Base-by-base conservation (phyloP, 2,888 invertebrate species). In the Hipparchia semele region DNA sequence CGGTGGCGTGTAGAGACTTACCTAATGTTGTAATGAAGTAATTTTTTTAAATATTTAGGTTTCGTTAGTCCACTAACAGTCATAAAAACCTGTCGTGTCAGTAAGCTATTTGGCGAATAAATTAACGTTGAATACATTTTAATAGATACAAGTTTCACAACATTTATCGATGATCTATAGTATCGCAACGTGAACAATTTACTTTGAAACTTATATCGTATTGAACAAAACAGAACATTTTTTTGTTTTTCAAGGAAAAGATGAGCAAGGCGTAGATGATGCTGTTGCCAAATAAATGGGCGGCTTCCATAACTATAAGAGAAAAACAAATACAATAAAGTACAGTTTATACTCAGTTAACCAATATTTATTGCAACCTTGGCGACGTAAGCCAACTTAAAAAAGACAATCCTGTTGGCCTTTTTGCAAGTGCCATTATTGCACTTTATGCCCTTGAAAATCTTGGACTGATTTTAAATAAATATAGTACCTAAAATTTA, bases 341-440 rank as follows among this genome's bases (percentile, higher is more conserved):
- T 66, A 58, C 66, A 33, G 67, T 53, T 49, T 72, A 12, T 65
- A 53, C 23, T 23, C 51, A 65, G 65, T 65, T 65, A 65, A 65
- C 23, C 65, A 65, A 33, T 65, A 65, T 65, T 65, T 65, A 53
- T 65, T 12, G 53, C 53, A 33, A 53, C 65, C 65, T 65, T 65
- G 65, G 6, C 10, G 59, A 65, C 23, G 33, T 65, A 51, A 23
- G 65, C 53, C 65, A 65, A 65, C 65, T 53, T 49, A 53, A 33
- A 53, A 33, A 33, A 39, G 33, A 65, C 53, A 65, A 65, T 53
- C 65, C 65, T 12, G 53, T 51, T 64, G 49, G 64, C 62, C 5
- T 13, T 49, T 60, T 62, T 13, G 49, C 64, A 64, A 23, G 7
- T 64, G 53, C 65, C 65, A 65, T 53, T 33, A 51, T 33, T 65